Conservation (phyloP, 2,797 vertebrate genomes). For the Nasua narica region DNA sequence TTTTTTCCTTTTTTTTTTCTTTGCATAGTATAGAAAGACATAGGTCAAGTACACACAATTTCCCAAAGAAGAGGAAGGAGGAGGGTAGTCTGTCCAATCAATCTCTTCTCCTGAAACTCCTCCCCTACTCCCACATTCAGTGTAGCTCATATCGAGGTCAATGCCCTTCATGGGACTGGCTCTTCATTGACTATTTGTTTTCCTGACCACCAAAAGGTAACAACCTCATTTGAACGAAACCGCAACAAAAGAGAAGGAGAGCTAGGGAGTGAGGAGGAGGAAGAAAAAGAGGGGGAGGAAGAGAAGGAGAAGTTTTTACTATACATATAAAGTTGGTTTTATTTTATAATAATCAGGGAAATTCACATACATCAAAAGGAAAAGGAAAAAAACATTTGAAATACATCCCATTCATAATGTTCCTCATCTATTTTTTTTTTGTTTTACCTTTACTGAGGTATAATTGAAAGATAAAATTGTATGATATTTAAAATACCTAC, state of each 20-base stretch:
- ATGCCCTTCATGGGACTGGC: neutral
- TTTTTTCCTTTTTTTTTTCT: neutral
- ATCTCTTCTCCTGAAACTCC: neutral
- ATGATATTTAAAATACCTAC: neutral
- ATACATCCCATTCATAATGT: neutral
- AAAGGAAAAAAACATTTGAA: neutral
- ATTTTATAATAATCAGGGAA: neutral
- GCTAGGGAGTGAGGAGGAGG: neutral
- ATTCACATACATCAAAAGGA: neutral
- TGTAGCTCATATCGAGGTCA: neutral
- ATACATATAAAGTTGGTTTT: neutral
- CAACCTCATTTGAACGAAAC: neutral
- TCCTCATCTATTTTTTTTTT: neutral
- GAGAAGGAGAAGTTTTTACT: neutral
- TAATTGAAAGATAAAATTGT: neutral
- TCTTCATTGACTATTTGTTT: neutral
- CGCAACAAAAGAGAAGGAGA: neutral
- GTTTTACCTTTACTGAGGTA: neutral
- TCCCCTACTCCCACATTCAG: no score
- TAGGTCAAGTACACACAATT: neutral
- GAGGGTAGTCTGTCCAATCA: fast-evolving
- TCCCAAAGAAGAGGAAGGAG: neutral
- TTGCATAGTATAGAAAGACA: neutral
- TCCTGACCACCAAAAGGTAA: neutral
- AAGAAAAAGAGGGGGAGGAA: neutral